Conservation (phyloP, 2,888 invertebrate genomes). For the Pseudanteris insignis region DNA sequence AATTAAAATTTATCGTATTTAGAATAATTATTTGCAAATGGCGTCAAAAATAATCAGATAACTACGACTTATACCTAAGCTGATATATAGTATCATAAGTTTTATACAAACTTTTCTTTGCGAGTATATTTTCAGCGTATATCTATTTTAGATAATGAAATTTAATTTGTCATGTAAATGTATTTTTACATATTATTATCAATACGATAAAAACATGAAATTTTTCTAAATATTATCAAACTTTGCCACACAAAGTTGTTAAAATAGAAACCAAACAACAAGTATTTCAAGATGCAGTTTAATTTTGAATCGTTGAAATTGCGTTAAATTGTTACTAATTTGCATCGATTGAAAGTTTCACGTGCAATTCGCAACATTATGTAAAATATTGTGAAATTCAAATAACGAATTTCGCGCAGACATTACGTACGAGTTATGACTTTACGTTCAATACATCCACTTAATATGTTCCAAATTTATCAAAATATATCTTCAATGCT, state of each 20-base stretch:
- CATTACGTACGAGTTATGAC: constrained; percentile 6
- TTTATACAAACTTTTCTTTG: too few species aligned
- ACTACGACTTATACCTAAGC: too few species aligned
- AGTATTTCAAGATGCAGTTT: constrained; percentile 1
- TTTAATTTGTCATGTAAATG: not conserved
- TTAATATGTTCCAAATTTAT: not conserved
- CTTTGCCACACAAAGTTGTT: too few species aligned
- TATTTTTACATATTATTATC: not conserved
- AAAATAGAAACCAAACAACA: not conserved
- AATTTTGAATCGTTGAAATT: constrained; percentile 8
- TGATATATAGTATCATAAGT: too few species aligned
- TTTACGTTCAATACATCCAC: too few species aligned
- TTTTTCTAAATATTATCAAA: too few species aligned
- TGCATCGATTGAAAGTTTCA: constrained; percentile 12
- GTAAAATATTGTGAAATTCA: constrained; percentile 12
- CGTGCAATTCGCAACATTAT: constrained; percentile 5
- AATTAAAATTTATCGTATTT: too few species aligned
- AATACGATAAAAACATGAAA: too few species aligned
- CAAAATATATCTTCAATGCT: not conserved
- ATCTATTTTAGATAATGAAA: not conserved
- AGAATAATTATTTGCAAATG: too few species aligned
- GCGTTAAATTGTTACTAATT: constrained; percentile 14
- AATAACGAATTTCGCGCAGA: constrained; percentile 9
- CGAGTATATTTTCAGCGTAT: too few species aligned
- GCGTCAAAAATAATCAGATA: too few species aligned